Base-by-base conservation (phyloP, 2,888 invertebrate genomes). In the Diogma glabrata region DNA sequence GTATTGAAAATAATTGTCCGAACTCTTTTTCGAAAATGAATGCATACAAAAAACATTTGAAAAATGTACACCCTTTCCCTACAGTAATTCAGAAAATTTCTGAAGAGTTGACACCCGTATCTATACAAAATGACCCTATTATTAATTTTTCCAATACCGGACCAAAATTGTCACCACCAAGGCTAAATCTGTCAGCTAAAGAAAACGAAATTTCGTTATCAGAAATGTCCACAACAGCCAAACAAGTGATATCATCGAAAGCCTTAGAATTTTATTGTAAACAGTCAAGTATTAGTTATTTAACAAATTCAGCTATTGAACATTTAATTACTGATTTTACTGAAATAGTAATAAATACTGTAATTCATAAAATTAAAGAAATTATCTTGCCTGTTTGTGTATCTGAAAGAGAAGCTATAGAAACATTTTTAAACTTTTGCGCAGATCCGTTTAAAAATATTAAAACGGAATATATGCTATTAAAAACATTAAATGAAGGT, bases 371-470 rank as follows among this genome's bases (percentile, higher is more conserved):
- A 5, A 3, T 36, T 36, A 36, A 14, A 9, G 3, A 40, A 40
- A 19, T 3, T 10, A 40, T 19, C 20, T 19, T 19, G 12, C 3
- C 17, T 40, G 17, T 10, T 10, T n/a, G n/a, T 6, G 9, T 33
- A 33, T 33, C 20, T 19, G 19, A 38, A 7, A 38, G 10, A 14
- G 19, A 38, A 14, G 9, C 16, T 4, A 4, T 38, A 10, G 38
- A 33, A 6, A 10, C 1, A 6, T 33, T 33, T 33, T 33, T 33
- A 33, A 12, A 33, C 7, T 33, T 43, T 5, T 43, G 43, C 23
- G 43, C 22, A 9, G 43, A 43, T 10, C 43, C 43, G 12, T 43
- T 43, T 4, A 22, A 43, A 43, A 43, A 43, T 43, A 43, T 43
- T 12, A 20, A 43, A 43, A 22, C 43, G 2, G 20, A 43, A n/a